Evolutionary conservation across 1,140 invertebrate species (phyloP).

Genomic region (Caenorhabditis remanei): DNA sequence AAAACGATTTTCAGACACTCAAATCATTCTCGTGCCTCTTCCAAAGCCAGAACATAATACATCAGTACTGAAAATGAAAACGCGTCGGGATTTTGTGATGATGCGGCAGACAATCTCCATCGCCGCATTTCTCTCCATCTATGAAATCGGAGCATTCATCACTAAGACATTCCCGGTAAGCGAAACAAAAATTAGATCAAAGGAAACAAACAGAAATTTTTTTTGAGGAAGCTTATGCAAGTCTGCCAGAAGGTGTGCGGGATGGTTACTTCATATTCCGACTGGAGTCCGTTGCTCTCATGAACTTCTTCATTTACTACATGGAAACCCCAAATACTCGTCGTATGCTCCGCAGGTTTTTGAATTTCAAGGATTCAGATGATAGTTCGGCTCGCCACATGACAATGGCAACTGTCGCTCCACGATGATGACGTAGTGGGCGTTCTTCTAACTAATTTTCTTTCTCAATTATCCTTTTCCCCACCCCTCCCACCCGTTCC

Average conservation of each 20-base stretch:
- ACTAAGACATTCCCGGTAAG: not conserved
- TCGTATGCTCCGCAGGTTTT: not conserved
- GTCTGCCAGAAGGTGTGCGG: not conserved
- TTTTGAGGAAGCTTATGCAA: not conserved
- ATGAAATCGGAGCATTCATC: not conserved
- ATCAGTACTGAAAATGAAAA: not conserved
- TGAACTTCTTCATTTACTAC: slow-evolving; percentile 3
- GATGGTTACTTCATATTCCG: not conserved
- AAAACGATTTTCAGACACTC: no score
- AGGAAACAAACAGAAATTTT: not conserved
- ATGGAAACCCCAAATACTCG: not conserved
- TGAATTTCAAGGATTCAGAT: not conserved
- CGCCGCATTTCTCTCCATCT: not conserved
- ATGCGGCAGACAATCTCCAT: not conserved
- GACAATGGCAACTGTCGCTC: no score
- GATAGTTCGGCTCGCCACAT: no score
- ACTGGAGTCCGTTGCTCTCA: not conserved
- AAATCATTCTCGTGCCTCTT: no score
- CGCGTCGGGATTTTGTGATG: not conserved
- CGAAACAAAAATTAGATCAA: no score
- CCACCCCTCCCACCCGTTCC: no score
- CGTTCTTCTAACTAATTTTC: no score
- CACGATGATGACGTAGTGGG: no score
- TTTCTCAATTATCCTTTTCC: no score
- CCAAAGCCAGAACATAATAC: not conserved